phyloP scores from a whole-genome alignment of 2,113 vertebrate species.

The Lanius ludovicianus region DNA sequence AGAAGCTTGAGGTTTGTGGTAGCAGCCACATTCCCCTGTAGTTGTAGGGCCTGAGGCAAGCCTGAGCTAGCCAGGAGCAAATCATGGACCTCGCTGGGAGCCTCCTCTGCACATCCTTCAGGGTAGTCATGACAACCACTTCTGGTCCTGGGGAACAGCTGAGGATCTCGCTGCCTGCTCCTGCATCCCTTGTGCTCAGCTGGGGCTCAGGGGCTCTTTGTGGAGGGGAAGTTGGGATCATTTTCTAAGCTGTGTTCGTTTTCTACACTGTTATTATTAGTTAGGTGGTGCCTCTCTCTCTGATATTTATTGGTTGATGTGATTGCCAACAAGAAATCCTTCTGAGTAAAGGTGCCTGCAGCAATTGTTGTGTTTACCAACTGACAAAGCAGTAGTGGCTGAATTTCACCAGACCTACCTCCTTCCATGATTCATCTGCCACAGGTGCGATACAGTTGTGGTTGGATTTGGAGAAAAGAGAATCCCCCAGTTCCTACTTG shows the following conservation, averaged over 20 bases:
- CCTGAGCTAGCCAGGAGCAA: not conserved
- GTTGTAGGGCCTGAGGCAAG: not conserved
- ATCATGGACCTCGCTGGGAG: not conserved
- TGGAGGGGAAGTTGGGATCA: not conserved
- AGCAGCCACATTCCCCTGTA: not conserved
- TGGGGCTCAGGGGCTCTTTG: not conserved
- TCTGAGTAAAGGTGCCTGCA: not conserved
- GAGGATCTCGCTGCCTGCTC: not conserved
- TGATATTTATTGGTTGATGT: not conserved
- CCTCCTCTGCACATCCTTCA: not conserved
- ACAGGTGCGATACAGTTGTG: not conserved
- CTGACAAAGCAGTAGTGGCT: not conserved
- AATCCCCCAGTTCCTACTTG: not conserved
- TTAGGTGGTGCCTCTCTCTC: not conserved
- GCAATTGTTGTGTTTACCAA: not conserved
- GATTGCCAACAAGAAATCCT: not conserved
- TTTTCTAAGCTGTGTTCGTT: not conserved
- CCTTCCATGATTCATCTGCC: not conserved
- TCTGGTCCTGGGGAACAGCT: not conserved
- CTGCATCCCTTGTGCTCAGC: not conserved
- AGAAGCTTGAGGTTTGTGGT: not conserved
- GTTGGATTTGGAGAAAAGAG: not conserved
- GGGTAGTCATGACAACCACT: constrained; percentile 42
- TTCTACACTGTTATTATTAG: not conserved
- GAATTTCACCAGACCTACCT: not conserved